These are phyloP conservation scores for Brassicogethes aeneus DNA, from an alignment of 2,888 invertebrate species.

Conservation along the genomic window DNA sequence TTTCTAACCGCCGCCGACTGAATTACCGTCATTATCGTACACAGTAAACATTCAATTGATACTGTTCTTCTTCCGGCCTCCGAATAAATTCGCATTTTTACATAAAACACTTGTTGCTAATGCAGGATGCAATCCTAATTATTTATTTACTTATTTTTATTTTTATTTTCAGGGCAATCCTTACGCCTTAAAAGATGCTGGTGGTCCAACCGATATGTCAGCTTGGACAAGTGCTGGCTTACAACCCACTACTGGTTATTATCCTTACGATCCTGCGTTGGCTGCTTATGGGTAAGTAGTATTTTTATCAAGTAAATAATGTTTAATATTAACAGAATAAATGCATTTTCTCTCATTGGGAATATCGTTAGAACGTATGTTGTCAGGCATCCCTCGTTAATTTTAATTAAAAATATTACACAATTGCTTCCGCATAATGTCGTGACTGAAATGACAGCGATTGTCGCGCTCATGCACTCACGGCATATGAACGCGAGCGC, in stretches of 20 bases:
- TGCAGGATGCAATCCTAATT: neutral
- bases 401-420: neutral
- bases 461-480: neutral
- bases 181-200: slow-evolving; percentile 76
- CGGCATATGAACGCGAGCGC: no score
- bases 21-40: slow-evolving; percentile 29
- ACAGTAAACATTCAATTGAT: slow-evolving; percentile 41
- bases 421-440: neutral
- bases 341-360: no score
- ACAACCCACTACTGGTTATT: slow-evolving; percentile 85
- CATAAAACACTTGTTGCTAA: neutral
- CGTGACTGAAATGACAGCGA: neutral
- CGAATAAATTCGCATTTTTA: slow-evolving; percentile 5
- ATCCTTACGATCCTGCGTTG: slow-evolving; percentile 87
- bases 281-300: slow-evolving; percentile 85
- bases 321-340: slow-evolving; percentile 7
- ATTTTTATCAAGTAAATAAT: slow-evolving; percentile 5
- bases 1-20: slow-evolving; percentile 27
- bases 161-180: slow-evolving; percentile 80
- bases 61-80: slow-evolving; percentile 16
- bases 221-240: slow-evolving; percentile 88
- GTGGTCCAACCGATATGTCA: slow-evolving; percentile 77
- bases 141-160: slow-evolving; percentile 16
- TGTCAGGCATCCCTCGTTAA: no score
- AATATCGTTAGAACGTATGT: no score